These are phyloP conservation scores for Chunga burmeisteri DNA, from an alignment of 2,113 vertebrate species.

Conservation along the genomic window DNA sequence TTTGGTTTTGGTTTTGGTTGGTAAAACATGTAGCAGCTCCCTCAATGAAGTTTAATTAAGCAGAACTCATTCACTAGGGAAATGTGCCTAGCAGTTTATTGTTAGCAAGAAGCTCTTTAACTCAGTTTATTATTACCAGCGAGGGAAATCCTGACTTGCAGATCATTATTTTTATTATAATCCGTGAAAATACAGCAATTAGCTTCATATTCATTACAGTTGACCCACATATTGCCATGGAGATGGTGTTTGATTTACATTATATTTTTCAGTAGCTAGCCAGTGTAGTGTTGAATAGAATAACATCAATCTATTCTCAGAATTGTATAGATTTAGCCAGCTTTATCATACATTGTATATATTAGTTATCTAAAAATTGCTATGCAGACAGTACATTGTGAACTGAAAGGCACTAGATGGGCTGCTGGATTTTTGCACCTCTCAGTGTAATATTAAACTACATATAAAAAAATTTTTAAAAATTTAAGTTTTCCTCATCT, in stretches of 20 bases:
- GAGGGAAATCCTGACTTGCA: slow-evolving; percentile 32
- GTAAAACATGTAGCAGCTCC: not conserved
- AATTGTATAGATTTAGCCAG: not conserved
- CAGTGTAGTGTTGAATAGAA: not conserved
- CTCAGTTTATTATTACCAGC: not conserved
- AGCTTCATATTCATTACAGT: slow-evolving; percentile 20
- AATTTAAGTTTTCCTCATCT: not conserved
- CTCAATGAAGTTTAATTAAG: slow-evolving; percentile 34
- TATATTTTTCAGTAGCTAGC: not conserved
- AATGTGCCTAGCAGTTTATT: slow-evolving; percentile 2
- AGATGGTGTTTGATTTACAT: slow-evolving; percentile 1
- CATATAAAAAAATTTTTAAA: not conserved
- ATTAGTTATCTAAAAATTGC: not conserved
- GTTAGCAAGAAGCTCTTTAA: slow-evolving; percentile 19
- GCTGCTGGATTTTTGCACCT: not conserved
- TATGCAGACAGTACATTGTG: not conserved
- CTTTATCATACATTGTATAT: not conserved
- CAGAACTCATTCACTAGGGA: slow-evolving; percentile 1
- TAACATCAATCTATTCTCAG: not conserved
- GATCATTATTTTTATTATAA: slow-evolving; percentile 58
- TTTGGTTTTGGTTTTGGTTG: not conserved
- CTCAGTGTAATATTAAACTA: not conserved
- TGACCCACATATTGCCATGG: slow-evolving; percentile 43
- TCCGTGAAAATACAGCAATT: slow-evolving; percentile 37
- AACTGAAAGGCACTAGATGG: not conserved